These are phyloP conservation scores for Lasioglossum lativentre DNA, from an alignment of 2,888 invertebrate genomes.

Conservation along the genomic window DNA sequence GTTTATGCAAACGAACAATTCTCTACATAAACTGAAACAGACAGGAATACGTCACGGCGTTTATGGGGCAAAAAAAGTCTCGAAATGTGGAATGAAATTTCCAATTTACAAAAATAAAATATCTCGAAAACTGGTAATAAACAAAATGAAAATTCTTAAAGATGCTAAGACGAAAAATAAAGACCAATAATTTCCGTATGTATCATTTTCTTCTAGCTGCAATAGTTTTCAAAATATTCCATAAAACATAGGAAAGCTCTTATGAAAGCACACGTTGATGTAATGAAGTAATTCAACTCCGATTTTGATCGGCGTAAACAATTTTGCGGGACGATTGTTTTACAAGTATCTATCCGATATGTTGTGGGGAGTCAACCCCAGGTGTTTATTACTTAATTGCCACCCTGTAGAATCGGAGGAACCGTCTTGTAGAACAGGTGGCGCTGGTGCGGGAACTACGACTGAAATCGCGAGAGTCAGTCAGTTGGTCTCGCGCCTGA, in stretches of 20 bases:
- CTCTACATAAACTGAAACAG: not conserved
- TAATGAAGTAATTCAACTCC: not conserved
- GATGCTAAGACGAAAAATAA: not conserved
- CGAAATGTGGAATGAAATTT: not conserved
- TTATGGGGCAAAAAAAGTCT: not conserved
- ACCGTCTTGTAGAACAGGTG: slow-evolving; percentile 62
- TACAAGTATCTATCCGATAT: not conserved
- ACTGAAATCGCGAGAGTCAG: slow-evolving; percentile 51
- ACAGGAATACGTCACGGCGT: not conserved
- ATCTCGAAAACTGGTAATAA: not conserved
- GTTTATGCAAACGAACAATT: not conserved
- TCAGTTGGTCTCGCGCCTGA: slow-evolving; percentile 76
- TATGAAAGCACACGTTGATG: not conserved
- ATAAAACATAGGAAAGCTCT: not conserved
- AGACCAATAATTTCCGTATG: not conserved
- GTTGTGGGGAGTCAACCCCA: not conserved
- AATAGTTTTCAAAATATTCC: not conserved
- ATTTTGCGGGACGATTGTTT: not conserved
- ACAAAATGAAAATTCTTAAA: not conserved
- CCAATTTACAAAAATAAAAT: not conserved
- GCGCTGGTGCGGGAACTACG: slow-evolving; percentile 60
- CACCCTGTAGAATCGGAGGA: slow-evolving; percentile 23
- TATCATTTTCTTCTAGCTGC: not conserved
- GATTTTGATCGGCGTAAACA: not conserved
- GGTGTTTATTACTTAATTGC: not conserved